Conservation (phyloP, 2,113 vertebrate species). For the Dicerorhinus sumatrensis region DNA sequence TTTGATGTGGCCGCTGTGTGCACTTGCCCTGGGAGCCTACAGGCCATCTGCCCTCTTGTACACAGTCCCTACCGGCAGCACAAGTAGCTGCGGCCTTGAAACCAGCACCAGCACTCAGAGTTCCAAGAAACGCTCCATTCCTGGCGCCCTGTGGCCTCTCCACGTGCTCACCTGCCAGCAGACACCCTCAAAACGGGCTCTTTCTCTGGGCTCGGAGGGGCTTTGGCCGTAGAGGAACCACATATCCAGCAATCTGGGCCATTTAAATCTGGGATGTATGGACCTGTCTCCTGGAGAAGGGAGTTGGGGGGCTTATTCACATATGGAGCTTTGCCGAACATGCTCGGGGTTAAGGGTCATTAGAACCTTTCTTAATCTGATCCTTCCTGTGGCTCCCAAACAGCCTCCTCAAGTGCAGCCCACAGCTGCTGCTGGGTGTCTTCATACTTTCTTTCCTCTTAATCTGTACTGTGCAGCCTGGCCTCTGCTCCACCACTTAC, state of each 20-base stretch:
- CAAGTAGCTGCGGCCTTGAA: rapidly evolving
- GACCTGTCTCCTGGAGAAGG: not conserved
- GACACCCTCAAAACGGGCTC: rapidly evolving
- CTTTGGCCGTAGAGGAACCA: not conserved
- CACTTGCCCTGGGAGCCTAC: not conserved
- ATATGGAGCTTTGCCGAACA: rapidly evolving
- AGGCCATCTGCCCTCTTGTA: not conserved
- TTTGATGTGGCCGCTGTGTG: not conserved
- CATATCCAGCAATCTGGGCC: not conserved
- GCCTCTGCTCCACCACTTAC: not conserved
- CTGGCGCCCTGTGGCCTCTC: not conserved
- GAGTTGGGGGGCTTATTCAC: rapidly evolving
- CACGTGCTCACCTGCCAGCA: not conserved
- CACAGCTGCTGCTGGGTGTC: rapidly evolving
- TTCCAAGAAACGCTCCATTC: not conserved
- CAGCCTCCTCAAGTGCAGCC: rapidly evolving
- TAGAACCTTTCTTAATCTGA: no score
- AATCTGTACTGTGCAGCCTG: not conserved
- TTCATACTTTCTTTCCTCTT: not conserved
- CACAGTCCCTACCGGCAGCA: not conserved
- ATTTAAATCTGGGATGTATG: rapidly evolving
- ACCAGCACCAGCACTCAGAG: no score
- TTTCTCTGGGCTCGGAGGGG: not conserved
- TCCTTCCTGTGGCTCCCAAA: not conserved
- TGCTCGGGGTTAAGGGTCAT: not conserved